These are phyloP conservation scores for Parapsyche elsis DNA, from an alignment of 1,140 invertebrate genomes.

Conservation along the genomic window DNA sequence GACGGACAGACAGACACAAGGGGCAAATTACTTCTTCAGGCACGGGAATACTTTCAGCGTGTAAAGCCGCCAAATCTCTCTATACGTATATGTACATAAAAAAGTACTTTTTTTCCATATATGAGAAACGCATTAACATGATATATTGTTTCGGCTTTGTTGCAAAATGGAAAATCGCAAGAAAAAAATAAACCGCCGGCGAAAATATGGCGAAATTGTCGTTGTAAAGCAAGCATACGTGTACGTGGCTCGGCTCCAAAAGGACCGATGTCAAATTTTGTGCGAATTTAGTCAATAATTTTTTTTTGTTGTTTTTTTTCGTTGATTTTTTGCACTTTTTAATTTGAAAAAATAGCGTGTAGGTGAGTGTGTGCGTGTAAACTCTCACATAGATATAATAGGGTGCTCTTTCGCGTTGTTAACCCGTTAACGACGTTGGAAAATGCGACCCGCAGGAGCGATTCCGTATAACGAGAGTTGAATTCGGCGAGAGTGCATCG, in stretches of 20 bases:
- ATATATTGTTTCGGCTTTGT: constrained; percentile 25
- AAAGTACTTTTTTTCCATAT: background rate
- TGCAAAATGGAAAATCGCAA: background rate
- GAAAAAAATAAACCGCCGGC: background rate
- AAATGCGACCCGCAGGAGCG: background rate
- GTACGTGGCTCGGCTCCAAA: too few relatives aligned
- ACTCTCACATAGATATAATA: background rate
- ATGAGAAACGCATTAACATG: constrained; percentile 19
- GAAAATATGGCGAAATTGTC: background rate
- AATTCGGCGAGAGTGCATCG: background rate
- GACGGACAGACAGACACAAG: background rate
- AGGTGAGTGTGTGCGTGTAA: background rate
- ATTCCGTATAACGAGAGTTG: constrained; percentile 7
- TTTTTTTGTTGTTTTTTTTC: too few relatives aligned
- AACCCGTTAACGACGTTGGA: constrained; percentile 1
- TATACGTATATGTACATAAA: background rate
- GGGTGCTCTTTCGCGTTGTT: background rate
- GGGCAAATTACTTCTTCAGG: background rate
- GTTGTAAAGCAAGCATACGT: too few relatives aligned
- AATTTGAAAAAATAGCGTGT: background rate
- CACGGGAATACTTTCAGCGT: background rate
- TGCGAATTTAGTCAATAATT: too few relatives aligned
- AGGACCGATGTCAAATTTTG: too few relatives aligned
- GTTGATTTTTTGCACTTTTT: too few relatives aligned
- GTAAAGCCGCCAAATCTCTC: background rate